Percentiles rank a stretch among this genome's conserved stretches.
These are phyloP conservation scores for Cyprinodon variegatus DNA, from an alignment of 2,113 vertebrate genomes.

Conservation along the genomic window DNA sequence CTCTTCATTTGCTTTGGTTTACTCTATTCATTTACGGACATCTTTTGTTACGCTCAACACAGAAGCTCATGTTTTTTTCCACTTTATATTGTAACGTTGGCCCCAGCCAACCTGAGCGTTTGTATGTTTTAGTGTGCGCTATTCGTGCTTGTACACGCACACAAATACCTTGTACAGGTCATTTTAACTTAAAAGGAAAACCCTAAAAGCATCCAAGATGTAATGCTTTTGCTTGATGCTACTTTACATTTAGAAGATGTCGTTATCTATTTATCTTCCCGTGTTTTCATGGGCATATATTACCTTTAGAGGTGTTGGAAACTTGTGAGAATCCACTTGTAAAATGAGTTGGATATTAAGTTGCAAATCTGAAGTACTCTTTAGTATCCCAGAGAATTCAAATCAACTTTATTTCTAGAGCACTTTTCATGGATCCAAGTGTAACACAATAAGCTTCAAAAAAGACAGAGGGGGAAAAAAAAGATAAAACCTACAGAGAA, in stretches of 20 bases:
- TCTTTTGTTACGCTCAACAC: constrained; percentile 72
- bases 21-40: constrained; percentile 81
- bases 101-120: constrained; percentile 39
- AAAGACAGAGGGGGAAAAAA: too few species aligned
- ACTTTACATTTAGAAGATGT: constrained; percentile 67
- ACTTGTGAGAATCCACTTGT: constrained; percentile 42
- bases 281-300: constrained; percentile 65
- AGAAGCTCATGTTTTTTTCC: constrained; percentile 72
- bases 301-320: constrained; percentile 46
- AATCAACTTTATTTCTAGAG: too few species aligned
- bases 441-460: too few species aligned
- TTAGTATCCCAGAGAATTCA: constrained; percentile 20
- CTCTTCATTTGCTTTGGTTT: constrained; percentile 81
- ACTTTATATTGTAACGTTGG: constrained; percentile 77
- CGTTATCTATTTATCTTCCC: constrained; percentile 72
- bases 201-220: constrained; percentile 78
- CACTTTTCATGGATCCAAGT: not conserved
- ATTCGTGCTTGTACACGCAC: constrained; percentile 16
- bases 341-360: constrained; percentile 52
- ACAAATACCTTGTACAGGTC: constrained; percentile 54
- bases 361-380: constrained; percentile 39
- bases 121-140: constrained; percentile 25
- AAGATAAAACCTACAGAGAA: too few species aligned
- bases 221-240: constrained; percentile 68
- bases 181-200: constrained; percentile 45